Percentiles rank a stretch among this genome's conserved stretches.
Evolutionary conservation across 2,113 vertebrate genomes (phyloP).

Genomic region (Oryzias woworae): DNA sequence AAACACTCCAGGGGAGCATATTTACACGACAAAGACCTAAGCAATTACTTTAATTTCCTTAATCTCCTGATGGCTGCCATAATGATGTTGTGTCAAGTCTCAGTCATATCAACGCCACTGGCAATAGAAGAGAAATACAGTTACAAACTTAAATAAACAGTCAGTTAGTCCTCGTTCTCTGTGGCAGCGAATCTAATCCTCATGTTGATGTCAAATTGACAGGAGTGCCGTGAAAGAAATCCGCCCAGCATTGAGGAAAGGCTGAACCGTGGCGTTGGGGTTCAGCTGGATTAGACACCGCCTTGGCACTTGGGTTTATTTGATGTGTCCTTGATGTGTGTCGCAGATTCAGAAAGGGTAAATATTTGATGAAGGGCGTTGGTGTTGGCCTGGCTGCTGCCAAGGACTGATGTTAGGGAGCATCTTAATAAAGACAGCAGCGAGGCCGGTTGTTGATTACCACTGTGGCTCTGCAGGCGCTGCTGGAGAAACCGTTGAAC

Average conservation of each 20-base stretch:
- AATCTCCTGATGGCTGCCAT: slow-evolving; percentile 62
- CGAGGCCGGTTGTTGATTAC: slow-evolving; percentile 50
- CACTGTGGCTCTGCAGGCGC: slow-evolving; percentile 32
- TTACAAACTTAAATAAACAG: slow-evolving; percentile 64
- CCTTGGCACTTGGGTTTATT: slow-evolving; percentile 59
- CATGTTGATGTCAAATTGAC: slow-evolving; percentile 62
- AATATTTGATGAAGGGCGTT: slow-evolving; percentile 70
- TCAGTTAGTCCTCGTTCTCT: slow-evolving; percentile 34
- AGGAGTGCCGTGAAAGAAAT: slow-evolving; percentile 40
- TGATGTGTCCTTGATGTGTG: slow-evolving; percentile 52
- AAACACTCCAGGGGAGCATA: slow-evolving; percentile 43
- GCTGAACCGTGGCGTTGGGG: slow-evolving; percentile 45
- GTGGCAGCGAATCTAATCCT: slow-evolving; percentile 46
- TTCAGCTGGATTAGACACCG: slow-evolving; percentile 62
- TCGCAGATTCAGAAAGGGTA: slow-evolving; percentile 58
- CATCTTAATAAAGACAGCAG: slow-evolving; percentile 55
- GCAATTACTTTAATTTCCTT: slow-evolving; percentile 72
- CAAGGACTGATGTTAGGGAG: slow-evolving; percentile 41
- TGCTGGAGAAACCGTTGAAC: slow-evolving; percentile 1
- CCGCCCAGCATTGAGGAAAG: slow-evolving; percentile 18
- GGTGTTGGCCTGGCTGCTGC: slow-evolving; percentile 47
- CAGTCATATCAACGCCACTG: slow-evolving; percentile 44
- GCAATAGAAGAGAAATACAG: slow-evolving; percentile 27
- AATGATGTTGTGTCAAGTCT: slow-evolving; percentile 49
- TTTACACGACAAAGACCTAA: slow-evolving; percentile 60